phyloP scores from a whole-genome alignment of 2,113 vertebrate genomes.

The Nerophis lumbriciformis region DNA sequence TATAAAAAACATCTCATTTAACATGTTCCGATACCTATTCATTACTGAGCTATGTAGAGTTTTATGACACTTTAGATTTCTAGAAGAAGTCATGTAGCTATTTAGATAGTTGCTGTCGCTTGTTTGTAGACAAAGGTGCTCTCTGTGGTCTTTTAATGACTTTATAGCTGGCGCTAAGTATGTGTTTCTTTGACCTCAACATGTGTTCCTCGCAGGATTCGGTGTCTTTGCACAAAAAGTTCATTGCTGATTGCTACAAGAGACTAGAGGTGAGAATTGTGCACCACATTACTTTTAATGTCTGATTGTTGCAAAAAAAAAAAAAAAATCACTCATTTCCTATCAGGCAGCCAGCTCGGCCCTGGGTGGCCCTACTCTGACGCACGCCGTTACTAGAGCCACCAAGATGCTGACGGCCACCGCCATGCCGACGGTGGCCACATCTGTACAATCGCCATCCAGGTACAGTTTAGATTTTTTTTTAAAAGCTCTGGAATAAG shows the following conservation, averaged over 20 bases:
- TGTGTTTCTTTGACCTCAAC: neutral
- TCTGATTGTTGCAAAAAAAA: neutral
- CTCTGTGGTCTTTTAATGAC: neutral
- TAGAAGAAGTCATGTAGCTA: too few species aligned
- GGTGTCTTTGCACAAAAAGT: conserved; percentile 97
- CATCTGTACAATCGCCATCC: conserved; percentile 97
- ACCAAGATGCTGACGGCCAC: conserved; percentile 99
- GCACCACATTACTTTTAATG: neutral
- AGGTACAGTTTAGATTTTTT: conserved; percentile 73
- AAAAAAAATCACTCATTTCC: neutral
- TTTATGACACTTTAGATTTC: too few species aligned
- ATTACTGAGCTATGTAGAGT: too few species aligned
- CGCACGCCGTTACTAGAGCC: conserved; percentile 95
- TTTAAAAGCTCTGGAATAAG: neutral
- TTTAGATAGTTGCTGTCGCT: too few species aligned
- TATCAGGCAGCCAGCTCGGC: conserved; percentile 93
- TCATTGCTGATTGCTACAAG: conserved; percentile 98
- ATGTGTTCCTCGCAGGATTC: conserved; percentile 79
- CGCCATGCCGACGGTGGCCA: conserved; percentile 96
- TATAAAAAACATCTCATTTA: too few species aligned
- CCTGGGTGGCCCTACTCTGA: conserved; percentile 91
- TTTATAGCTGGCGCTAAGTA: too few species aligned
- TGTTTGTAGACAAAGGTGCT: neutral
- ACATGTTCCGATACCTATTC: too few species aligned
- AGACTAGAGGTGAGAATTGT: conserved; percentile 82